phyloP scores from a whole-genome alignment of 2,888 invertebrate genomes.

The Xestobium rufovillosum region DNA sequence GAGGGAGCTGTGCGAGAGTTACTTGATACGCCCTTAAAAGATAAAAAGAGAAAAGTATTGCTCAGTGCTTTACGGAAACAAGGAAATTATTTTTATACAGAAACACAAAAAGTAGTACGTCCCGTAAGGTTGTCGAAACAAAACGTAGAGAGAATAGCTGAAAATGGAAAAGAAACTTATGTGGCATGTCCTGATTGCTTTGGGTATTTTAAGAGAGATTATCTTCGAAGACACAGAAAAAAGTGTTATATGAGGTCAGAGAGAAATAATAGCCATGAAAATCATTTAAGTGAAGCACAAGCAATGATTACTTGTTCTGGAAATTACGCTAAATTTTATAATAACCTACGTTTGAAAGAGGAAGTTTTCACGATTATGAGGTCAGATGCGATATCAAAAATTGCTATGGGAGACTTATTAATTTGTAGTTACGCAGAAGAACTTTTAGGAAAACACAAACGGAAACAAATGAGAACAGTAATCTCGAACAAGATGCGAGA shows the following conservation, averaged over 20 bases:
- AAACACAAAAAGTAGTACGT: no score
- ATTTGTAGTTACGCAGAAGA: slow-evolving; percentile 9
- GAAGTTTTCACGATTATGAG: slow-evolving; percentile 24
- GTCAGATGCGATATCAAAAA: no score
- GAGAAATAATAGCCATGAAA: slow-evolving; percentile 17
- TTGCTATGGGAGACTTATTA: no score
- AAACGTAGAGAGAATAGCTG: no score
- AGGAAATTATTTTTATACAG: slow-evolving; percentile 18
- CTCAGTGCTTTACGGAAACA: slow-evolving; percentile 14
- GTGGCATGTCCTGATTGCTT: no score
- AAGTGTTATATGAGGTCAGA: slow-evolving; percentile 10
- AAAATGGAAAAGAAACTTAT: no score
- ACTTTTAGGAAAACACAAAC: slow-evolving; percentile 9
- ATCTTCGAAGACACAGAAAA: no score
- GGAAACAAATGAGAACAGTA: slow-evolving; percentile 6
- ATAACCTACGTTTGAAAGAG: slow-evolving; percentile 15
- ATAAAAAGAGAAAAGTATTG: no score
- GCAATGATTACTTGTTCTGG: slow-evolving; percentile 15
- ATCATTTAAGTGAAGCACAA: slow-evolving; percentile 18
- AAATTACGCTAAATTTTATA: slow-evolving; percentile 15
- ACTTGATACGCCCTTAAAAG: no score
- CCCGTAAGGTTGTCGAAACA: no score
- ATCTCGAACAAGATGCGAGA: slow-evolving; percentile 9
- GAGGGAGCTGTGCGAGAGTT: no score
- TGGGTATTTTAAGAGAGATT: no score